phyloP scores from a whole-genome alignment of 2,113 vertebrate species.

The Gopherus flavomarginatus region DNA sequence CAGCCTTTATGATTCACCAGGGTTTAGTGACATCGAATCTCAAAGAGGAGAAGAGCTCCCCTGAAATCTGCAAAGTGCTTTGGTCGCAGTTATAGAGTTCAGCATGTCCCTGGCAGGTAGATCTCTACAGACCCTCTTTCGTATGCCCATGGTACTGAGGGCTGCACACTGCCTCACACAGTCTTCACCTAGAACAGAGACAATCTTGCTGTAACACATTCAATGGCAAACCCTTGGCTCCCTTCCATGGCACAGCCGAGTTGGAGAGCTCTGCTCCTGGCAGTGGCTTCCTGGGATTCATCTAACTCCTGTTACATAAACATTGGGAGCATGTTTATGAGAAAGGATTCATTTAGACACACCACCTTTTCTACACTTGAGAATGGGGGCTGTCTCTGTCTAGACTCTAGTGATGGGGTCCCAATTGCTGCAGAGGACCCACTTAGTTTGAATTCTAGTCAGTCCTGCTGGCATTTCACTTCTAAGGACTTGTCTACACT shows the following conservation, averaged over 20 bases:
- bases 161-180: neutral
- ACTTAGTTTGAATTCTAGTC: conserved; percentile 15
- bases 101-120: neutral
- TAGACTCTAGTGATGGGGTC: neutral
- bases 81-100: neutral
- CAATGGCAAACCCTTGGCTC: conserved; percentile 2
- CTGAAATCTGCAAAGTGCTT: fast-evolving
- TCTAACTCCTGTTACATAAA: conserved; percentile 72
- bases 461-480: neutral
- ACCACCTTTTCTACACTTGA: conserved; percentile 8
- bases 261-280: conserved; percentile 36
- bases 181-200: neutral
- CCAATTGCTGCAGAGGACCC: neutral
- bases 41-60: neutral
- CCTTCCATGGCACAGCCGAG: neutral
- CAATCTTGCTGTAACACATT: neutral
- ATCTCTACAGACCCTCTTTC: neutral
- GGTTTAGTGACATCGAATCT: neutral
- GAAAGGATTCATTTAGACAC: conserved; percentile 66
- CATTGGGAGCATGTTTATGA: conserved; percentile 68
- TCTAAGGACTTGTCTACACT: neutral
- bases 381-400: conserved; percentile 33
- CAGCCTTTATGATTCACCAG: neutral
- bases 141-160: too few species aligned
- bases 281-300: conserved; percentile 68